Base-by-base conservation (phyloP, 2,113 vertebrate species). In the Myxocyprinus asiaticus region DNA sequence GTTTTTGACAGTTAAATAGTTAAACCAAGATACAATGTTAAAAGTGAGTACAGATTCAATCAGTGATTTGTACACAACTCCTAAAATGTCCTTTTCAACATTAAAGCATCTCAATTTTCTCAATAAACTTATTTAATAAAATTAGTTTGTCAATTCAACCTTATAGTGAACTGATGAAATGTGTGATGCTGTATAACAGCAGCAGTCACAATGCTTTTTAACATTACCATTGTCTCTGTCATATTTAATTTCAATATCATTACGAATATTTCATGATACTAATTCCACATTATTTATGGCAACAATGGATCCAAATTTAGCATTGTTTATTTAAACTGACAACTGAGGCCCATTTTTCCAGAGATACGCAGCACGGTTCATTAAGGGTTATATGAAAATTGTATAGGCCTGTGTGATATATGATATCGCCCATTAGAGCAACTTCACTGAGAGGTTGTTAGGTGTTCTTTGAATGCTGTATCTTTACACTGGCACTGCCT, bases 271-370 rank as follows among this genome's bases (percentile, higher is more conserved):
- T 56, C 6, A 44, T 69, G 68, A 10, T 58, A 9, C 10, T 50
- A 45, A 59, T 9, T 59, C 7, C 22, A 59, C 69, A 58, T 22
- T 72, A 22, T 43, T 4, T 59, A 72, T 72, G 43, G 6, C 48
- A 55, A 55, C 50, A 55, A 42, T 7, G n/a, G 33, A 71, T 71
- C 68, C 33, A 44, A 9, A 71, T 56, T 44, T 71, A 71, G 53
- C 5, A 9, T 44, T 45, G n/a, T 47, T 73, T 59, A 61, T 59
- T 59, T 73, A 10, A 59, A 47, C 55, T 59, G 55, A 47, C 70
- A 73, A 11, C 55, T 73, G 43, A 61, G 5, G n/a, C 70, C 43
- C 11, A 33, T 33, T 45, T 58, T 8, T 72, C 0, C 42, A 45
- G 43, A 72, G 45, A 11, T n/a, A 17, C 22, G 15, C 43, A 58